Evolutionary conservation across 2,797 vertebrate genomes (phyloP).

Genomic region (Dromococcyx pavoninus): DNA sequence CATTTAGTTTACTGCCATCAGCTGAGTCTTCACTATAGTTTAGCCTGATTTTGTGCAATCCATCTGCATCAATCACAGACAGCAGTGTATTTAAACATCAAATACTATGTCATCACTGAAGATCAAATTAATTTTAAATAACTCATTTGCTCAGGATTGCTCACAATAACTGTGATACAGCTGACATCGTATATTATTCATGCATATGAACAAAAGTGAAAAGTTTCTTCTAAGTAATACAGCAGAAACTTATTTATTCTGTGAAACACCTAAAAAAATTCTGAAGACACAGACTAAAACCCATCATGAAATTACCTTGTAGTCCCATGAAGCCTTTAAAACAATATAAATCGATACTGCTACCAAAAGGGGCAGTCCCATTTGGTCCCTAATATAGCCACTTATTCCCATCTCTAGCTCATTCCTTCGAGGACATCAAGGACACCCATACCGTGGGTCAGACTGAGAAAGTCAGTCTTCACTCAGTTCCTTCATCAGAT

Average conservation of each 20-base stretch:
- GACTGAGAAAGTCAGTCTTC: background rate
- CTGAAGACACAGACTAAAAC: background rate
- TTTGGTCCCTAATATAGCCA: background rate
- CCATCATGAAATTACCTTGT: background rate
- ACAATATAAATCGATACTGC: background rate
- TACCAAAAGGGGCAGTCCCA: background rate
- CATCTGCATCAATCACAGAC: conserved; percentile 79
- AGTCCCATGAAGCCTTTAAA: background rate
- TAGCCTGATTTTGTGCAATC: conserved; percentile 89
- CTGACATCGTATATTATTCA: background rate
- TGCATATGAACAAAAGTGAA: background rate
- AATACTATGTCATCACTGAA: background rate
- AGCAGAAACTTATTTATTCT: background rate
- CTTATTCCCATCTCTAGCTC: background rate
- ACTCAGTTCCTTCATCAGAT: background rate
- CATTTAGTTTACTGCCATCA: conserved; percentile 77
- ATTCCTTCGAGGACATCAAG: background rate
- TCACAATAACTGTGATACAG: background rate
- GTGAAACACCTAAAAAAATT: background rate
- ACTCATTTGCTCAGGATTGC: background rate
- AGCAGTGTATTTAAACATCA: conserved; percentile 32
- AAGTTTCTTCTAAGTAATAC: background rate
- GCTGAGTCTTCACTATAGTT: conserved; percentile 83
- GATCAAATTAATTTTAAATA: background rate
- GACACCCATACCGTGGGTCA: background rate